Percentiles rank a stretch among this genome's conserved stretches.
Evolutionary conservation across 2,113 vertebrate species (phyloP).

Genomic region (Telmatochromis sp.): DNA sequence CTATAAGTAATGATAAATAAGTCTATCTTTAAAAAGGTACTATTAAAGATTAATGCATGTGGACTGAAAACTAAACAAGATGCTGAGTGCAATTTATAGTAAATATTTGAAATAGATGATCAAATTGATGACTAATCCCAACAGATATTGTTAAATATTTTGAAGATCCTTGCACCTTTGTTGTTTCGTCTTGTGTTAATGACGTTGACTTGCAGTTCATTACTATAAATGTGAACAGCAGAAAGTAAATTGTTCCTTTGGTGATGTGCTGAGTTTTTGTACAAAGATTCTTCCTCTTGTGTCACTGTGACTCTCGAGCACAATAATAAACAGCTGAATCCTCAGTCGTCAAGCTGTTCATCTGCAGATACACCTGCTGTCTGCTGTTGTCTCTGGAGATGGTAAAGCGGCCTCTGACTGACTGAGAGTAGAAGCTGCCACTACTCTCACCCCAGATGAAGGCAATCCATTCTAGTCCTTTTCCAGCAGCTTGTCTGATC

Average conservation of each 20-base stretch:
- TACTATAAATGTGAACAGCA: too few species aligned
- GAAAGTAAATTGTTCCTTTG: too few species aligned
- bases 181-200: too few species aligned
- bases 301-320: fast-evolving
- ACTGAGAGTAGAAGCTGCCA: background rate
- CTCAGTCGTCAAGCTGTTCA: fast-evolving
- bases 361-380: background rate
- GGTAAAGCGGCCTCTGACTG: fast-evolving
- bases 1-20: background rate
- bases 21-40: fast-evolving
- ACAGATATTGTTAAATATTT: too few species aligned
- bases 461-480: fast-evolving
- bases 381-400: background rate
- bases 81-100: too few species aligned
- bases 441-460: background rate
- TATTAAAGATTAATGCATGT: background rate
- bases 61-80: fast-evolving
- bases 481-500: background rate
- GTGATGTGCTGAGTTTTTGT: too few species aligned
- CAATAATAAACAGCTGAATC: background rate
- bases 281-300: fast-evolving
- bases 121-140: too few species aligned
- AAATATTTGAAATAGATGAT: too few species aligned
- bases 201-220: fast-evolving
- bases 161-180: too few species aligned